A percentile compares a stretch with the other conserved stretches of the same genome.
These are phyloP conservation scores for Diaphora mendica DNA, from an alignment of 2,888 invertebrate species.

Conservation along the genomic window DNA sequence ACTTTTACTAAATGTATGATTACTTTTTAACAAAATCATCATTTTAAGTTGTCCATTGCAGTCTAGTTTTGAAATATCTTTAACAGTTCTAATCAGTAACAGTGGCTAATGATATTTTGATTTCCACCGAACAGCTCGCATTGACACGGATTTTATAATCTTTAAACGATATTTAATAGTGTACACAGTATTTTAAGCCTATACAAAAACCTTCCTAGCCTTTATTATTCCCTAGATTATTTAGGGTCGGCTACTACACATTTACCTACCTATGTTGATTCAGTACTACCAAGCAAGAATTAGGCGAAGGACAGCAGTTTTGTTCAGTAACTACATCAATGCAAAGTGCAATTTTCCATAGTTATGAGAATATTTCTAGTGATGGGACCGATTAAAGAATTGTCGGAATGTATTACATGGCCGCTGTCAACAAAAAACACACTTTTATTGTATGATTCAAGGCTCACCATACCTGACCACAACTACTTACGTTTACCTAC, in stretches of 20 bases:
- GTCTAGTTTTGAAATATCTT: neutral
- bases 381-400: conserved; percentile 46
- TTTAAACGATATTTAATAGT: no score
- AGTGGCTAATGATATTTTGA: neutral
- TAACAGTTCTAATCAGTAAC: neutral
- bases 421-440: conserved; percentile 32
- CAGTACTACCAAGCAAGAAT: conserved; percentile 34
- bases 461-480: conserved; percentile 3
- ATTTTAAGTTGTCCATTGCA: neutral
- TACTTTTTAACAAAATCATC: neutral
- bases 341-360: conserved; percentile 39
- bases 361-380: conserved; percentile 45
- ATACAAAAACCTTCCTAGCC: no score
- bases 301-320: conserved; percentile 63
- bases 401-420: conserved; percentile 61
- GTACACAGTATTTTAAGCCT: no score
- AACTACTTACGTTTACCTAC: neutral
- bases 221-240: no score
- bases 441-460: conserved; percentile 30
- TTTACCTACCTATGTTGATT: conserved; percentile 22
- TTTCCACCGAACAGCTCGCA: neutral
- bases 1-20: neutral
- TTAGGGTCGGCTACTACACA: no score
- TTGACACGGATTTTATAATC: no score
- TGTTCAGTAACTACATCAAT: conserved; percentile 33